These are phyloP conservation scores for Adineta ricciae DNA, from an alignment of 2,888 invertebrate genomes.

Conservation along the genomic window DNA sequence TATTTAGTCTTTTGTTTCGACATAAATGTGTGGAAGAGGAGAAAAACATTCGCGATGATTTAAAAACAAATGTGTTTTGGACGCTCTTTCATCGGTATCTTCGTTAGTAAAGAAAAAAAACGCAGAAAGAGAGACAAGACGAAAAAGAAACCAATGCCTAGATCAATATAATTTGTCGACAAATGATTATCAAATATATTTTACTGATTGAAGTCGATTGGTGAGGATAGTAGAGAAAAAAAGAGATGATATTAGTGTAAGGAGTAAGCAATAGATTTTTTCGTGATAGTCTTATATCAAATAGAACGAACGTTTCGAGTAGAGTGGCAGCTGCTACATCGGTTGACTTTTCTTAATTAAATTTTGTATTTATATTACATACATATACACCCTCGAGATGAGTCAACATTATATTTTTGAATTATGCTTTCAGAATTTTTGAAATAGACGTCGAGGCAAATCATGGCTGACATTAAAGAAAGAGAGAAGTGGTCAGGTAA, in stretches of 20 bases:
- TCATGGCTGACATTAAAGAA: not conserved
- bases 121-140: not conserved
- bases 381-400: no score
- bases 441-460: no score
- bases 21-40: no score
- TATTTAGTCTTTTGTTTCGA: no score
- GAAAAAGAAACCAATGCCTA: not conserved
- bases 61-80: not conserved
- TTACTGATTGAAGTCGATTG: not conserved
- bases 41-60: not conserved
- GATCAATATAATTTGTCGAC: not conserved
- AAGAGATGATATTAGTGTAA: not conserved
- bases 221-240: not conserved
- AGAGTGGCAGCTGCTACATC: not conserved
- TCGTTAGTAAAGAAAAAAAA: not conserved
- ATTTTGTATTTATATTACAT: no score
- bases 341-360: no score
- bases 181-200: not conserved
- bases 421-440: not conserved
- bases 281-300: not conserved
- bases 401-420: not conserved
- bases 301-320: not conserved
- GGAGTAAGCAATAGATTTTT: not conserved
- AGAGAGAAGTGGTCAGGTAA: slow-evolving; percentile 31
- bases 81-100: not conserved